A percentile compares a stretch with the other conserved stretches of the same genome.
Conservation (phyloP, 1,140 invertebrate genomes). For the Aphaenogaster rudis region DNA sequence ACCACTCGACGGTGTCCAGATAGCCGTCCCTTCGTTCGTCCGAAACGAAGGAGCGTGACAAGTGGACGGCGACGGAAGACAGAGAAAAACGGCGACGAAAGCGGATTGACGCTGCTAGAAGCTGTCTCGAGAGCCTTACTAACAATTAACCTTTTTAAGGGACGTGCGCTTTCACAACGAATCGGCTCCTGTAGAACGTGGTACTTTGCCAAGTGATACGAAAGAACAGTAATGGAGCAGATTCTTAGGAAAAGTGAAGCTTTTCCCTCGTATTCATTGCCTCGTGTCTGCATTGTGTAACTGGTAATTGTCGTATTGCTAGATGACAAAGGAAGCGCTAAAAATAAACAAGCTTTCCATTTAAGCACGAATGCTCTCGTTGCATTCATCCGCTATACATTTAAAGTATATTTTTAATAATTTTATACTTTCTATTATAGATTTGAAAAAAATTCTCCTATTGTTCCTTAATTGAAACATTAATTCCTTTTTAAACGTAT, state of each 20-base stretch:
- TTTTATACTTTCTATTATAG: not conserved
- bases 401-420: not conserved
- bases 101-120: slow-evolving; percentile 31
- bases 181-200: slow-evolving; percentile 13
- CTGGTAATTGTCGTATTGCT: slow-evolving; percentile 5
- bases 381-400: not conserved
- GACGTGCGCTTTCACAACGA: slow-evolving; percentile 4
- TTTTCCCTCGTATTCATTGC: not conserved
- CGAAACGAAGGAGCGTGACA: slow-evolving; percentile 44
- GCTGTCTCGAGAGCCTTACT: slow-evolving; percentile 54
- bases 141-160: slow-evolving; percentile 68
- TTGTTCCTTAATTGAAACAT: not conserved
- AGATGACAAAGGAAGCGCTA: not conserved
- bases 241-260: not conserved
- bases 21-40: slow-evolving; percentile 61
- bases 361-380: not conserved
- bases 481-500: not conserved
- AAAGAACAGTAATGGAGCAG: slow-evolving; percentile 7
- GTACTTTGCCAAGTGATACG: slow-evolving; percentile 9
- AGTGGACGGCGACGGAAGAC: slow-evolving; percentile 28
- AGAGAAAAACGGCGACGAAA: slow-evolving; percentile 51
- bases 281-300: not conserved
- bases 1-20: slow-evolving; percentile 70
- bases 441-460: not conserved
- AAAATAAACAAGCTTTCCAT: slow-evolving; percentile 1